Evolutionary conservation across 2,888 invertebrate genomes (phyloP), one percentile per base, ranked within the genome.

Genomic region (Ischnura elegans): DNA sequence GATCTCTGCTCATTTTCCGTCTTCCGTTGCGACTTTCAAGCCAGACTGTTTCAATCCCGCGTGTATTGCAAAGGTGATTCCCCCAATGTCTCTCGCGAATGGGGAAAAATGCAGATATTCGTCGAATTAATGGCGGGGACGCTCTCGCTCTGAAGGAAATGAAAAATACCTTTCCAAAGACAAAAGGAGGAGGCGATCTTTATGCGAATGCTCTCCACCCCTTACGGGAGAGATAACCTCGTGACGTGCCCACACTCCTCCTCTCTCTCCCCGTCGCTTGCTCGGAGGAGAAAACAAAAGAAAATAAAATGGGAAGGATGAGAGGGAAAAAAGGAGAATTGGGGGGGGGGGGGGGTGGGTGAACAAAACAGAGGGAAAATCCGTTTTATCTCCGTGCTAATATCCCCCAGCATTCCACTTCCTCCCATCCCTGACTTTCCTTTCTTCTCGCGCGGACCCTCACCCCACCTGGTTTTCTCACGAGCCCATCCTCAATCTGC

Each of bases 391-490:
- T 76, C 36, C 76, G 76, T 76, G 76, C 61, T 90, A 90, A 90
- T 90, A 55, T 61, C 90, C 61, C 43, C 43, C 90, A 61, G 61
- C 90, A 90, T 90, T 90, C 90, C 61, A n/a, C 43, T 61, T 61
- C 90, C 42, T 5, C 90, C 61, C 47, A 61, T 61, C 4, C 76
- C 76, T 36, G 0, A 10, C 29, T 76, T 36, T 76, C 76, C 76
- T 76, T 76, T 76, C 4, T 25, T 25, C 66, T 36, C 76, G 6
- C 29, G 29, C 36, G 25, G 36, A 2, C 13, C 76, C 76, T 76
- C 76, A 76, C 29, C 76, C 76, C 51, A 29, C 76, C 76, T 36
- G 76, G 29, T 76, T 36, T 76, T 25, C 66, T 66, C 90, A 61
- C 43, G 25, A 61, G 55, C n/a, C 66, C 61, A 90, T 45, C 66